A percentile compares a stretch with the other conserved stretches of the same genome.
phyloP scores from a whole-genome alignment of 2,888 invertebrate genomes.

The Salticus scenicus region DNA sequence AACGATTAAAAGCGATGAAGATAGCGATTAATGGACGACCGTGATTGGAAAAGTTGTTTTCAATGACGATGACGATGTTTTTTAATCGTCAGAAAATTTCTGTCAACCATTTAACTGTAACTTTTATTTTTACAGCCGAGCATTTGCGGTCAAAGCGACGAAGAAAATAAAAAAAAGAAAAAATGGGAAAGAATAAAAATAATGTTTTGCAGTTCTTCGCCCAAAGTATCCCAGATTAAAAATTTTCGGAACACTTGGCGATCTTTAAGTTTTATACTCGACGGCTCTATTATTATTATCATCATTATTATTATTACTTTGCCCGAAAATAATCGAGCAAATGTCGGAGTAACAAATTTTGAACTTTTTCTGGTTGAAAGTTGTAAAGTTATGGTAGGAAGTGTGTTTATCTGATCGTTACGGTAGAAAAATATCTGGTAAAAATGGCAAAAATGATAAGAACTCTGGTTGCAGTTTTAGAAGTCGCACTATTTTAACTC shows the following conservation, averaged over 20 bases:
- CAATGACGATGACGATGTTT: constrained; percentile 39
- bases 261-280: no score
- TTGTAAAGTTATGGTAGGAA: no score
- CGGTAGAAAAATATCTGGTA: no score
- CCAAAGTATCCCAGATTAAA: background rate
- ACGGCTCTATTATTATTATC: no score
- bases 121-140: constrained; percentile 46
- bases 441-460: no score
- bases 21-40: constrained; percentile 65
- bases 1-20: constrained; percentile 68
- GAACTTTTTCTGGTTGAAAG: no score
- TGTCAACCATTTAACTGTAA: constrained; percentile 21
- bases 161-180: constrained; percentile 8
- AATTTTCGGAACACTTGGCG: background rate
- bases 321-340: no score
- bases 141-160: constrained; percentile 28
- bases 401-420: no score
- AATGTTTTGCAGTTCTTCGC: background rate
- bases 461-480: no score
- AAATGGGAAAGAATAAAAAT: background rate
- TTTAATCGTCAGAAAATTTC: constrained; percentile 46
- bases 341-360: no score
- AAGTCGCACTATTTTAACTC: no score
- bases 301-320: no score
- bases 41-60: constrained; percentile 69